Base-by-base conservation (phyloP, 2,113 vertebrate genomes). In the Polypterus bichir region DNA sequence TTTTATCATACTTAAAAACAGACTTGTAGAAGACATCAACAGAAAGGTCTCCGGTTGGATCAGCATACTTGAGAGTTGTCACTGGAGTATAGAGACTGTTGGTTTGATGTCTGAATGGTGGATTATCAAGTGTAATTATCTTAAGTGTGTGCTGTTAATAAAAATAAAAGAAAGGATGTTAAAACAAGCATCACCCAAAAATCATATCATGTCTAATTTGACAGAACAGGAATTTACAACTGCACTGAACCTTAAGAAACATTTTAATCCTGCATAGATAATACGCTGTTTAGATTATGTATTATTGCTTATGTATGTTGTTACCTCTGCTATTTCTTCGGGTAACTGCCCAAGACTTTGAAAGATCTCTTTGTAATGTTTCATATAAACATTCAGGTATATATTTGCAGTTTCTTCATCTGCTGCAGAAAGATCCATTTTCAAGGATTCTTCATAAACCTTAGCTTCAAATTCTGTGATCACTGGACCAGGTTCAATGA, bases 21-120 rank as follows among this genome's bases (percentile, higher is more conserved):
- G 89, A 86, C 72, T 89, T 91, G 74, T 92, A 92, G 77, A 92
- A 92, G 6, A 74, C 88, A 47, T 91, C 88, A 44, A 92, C 89
- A n/a, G 87, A 83, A 44, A 91, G 82, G 59, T 92, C 89, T 44
- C 88, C 88, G 3, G 75, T 85, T 48, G 89, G 89, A 73, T 92
- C 89, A 3, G 84, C 87, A 0, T 91, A 91, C 63, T 92, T 92
- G 7, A 92, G 78, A 1, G 87, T 92, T 64, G 89, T 91, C 86
- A 92, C 85, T 0, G 88, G 89, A 3, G 89, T 91, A 67, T 91
- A 92, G 10, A 91, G 70, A 0, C 69, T 78, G 70, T 92, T 92
- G 4, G 89, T 92, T 78, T 92, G 88, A 68, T 92, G 89, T 44
- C 88, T 88, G 69, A 92, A 91, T 45, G 89, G 91, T 4, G 88